Evolutionary conservation across 2,797 vertebrate genomes (phyloP).

Genomic region (Eremophila alpestris): DNA sequence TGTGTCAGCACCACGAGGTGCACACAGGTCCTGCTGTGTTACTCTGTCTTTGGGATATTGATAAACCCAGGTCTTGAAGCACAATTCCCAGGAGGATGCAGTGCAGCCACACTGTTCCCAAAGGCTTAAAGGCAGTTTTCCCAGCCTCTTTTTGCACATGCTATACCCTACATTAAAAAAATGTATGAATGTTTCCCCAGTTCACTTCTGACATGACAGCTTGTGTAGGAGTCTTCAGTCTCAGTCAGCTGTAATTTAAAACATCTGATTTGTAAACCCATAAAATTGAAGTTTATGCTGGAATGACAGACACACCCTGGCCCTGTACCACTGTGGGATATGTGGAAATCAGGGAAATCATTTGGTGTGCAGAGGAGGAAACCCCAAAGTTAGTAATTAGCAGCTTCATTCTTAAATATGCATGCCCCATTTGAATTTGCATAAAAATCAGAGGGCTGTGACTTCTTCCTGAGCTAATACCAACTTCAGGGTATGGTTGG

Average conservation of each 20-base stretch:
- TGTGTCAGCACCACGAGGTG: not conserved
- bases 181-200: not conserved
- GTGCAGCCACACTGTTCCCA: not conserved
- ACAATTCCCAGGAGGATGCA: not conserved
- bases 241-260: conserved; percentile 69
- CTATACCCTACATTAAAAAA: not conserved
- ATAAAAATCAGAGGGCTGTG: not conserved
- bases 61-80: not conserved
- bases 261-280: conserved; percentile 66
- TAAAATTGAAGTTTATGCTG: conserved; percentile 59
- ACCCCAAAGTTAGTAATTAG: not conserved
- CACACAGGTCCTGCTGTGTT: not conserved
- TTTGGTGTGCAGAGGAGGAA: not conserved
- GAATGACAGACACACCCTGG: conserved; percentile 37
- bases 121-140: not conserved
- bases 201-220: conserved; percentile 52
- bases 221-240: conserved; percentile 60
- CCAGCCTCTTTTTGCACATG: not conserved
- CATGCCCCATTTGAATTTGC: not conserved
- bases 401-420: not conserved
- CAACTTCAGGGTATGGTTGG: not conserved
- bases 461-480: not conserved
- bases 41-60: not conserved
- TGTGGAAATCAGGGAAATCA: not conserved
- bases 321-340: conserved; percentile 14